Evolutionary conservation across 2,888 invertebrate species (phyloP), one percentile per base, ranked within the genome.

Genomic region (Cybosia mesomella): DNA sequence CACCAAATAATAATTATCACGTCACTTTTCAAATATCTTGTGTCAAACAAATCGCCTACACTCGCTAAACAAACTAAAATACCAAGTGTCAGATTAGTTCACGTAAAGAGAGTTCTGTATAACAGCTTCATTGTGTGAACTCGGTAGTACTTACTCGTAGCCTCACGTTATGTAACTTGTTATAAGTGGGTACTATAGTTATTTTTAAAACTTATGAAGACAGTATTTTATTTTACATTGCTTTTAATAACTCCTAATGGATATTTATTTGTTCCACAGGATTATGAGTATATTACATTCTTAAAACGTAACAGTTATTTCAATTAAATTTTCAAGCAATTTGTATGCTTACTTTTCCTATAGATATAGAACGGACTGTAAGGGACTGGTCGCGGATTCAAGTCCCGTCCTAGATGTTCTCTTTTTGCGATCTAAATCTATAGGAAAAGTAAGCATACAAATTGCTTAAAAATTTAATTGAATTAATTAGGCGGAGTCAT

Each of bases 1-100:
- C 85, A 84, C 83, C 83, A 83, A 86, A 84, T 83, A 81, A 85
- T 82, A 84, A 83, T 83, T 85, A 81, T 84, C 86, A 85, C 82
- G 81, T 86, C 76, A 71, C 78, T 80, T 80, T 80, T 84, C 81
- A 86, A 81, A 83, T 76, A 82, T 73, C 72, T 79, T 71, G 72
- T 76, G 80, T 83, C 79, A 82, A 82, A 81, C 73, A 77, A 71
- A 79, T 81, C 72, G 71, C 70, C 76, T 75, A 74, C 68, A 81
- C 76, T 64, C 59, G 72, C 74, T 74, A 69, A 72, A 71, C 67
- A 81, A 78, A 80, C 71, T 70, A 70, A 64, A 76, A 75, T 70
- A 59, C 71, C 32, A 67, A 79, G 72, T 74, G 74, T 77, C 69
- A 77, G 67, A 75, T 77, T 67, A 71, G 75, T 75, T 73, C 58